These are phyloP conservation scores for Plagodis dolabraria DNA, from an alignment of 2,888 invertebrate genomes.

Conservation along the genomic window DNA sequence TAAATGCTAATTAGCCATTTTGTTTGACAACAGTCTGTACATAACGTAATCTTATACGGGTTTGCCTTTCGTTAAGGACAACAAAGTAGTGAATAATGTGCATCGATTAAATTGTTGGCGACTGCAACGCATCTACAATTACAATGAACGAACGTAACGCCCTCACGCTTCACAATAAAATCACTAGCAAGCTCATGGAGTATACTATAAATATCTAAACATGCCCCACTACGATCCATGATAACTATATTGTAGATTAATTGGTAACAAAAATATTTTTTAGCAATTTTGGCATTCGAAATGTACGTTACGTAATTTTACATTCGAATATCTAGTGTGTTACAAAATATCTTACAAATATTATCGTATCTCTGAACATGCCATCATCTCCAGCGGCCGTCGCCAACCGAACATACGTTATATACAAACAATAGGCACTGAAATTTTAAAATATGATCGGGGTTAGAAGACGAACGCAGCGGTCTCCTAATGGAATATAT, in stretches of 20 bases:
- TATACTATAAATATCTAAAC: slow-evolving; percentile 55
- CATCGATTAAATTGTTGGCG: slow-evolving; percentile 22
- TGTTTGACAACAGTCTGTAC: too few species aligned
- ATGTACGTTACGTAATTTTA: slow-evolving; percentile 36
- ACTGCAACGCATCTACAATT: slow-evolving; percentile 25
- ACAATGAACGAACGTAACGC: slow-evolving; percentile 22
- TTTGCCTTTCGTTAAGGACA: slow-evolving; percentile 11
- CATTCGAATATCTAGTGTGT: slow-evolving; percentile 64
- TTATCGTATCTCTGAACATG: slow-evolving; percentile 79
- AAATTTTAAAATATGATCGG: slow-evolving; percentile 62
- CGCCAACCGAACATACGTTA: slow-evolving; percentile 56
- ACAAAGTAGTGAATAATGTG: slow-evolving; percentile 9
- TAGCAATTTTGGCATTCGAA: slow-evolving; percentile 69
- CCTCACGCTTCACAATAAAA: slow-evolving; percentile 41
- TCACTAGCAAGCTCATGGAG: slow-evolving; percentile 66
- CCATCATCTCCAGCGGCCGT: slow-evolving; percentile 45
- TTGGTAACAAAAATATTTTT: slow-evolving; percentile 71
- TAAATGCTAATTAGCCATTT: too few species aligned
- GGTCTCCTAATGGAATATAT: slow-evolving; percentile 40
- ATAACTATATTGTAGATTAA: slow-evolving; percentile 44
- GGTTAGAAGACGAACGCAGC: slow-evolving; percentile 47
- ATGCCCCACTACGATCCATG: slow-evolving; percentile 48
- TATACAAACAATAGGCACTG: slow-evolving; percentile 77
- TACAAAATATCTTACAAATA: slow-evolving; percentile 70
- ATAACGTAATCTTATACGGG: slow-evolving; percentile 1